A percentile compares a stretch with the other conserved stretches of the same genome.
These are phyloP conservation scores for Petaurus breviceps DNA, from an alignment of 2,113 vertebrate genomes.

Conservation along the genomic window DNA sequence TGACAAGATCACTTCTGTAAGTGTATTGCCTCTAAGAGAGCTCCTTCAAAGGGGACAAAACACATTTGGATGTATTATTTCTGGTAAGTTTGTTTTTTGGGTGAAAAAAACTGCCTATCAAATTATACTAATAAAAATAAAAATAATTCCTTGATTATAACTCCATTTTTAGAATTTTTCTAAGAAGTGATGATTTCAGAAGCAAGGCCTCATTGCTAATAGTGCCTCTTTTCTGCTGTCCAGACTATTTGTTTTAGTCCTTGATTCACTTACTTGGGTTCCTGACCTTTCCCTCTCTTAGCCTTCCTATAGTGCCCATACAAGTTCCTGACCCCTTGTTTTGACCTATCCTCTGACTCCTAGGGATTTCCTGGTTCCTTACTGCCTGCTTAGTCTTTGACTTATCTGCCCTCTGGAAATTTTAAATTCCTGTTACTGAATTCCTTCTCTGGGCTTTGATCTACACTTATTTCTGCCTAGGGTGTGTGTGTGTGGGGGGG, in stretches of 20 bases:
- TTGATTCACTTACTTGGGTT: not conserved
- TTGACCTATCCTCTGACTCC: constrained; percentile 14
- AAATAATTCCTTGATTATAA: not conserved
- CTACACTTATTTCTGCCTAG: not conserved
- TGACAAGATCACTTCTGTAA: not conserved
- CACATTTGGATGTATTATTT: not conserved
- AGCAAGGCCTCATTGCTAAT: not conserved
- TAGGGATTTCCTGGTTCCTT: not conserved
- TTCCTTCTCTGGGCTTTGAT: not conserved
- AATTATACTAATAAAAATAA: not conserved
- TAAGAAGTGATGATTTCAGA: not conserved
- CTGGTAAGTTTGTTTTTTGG: not conserved
- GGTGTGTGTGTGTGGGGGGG: no score
- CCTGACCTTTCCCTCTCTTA: not conserved
- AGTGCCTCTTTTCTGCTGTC: not conserved
- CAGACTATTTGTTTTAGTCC: not conserved
- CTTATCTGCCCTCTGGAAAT: not conserved
- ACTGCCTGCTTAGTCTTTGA: not conserved
- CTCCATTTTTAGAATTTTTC: not conserved
- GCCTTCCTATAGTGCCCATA: not conserved
- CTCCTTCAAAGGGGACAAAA: not conserved
- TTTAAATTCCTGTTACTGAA: not conserved
- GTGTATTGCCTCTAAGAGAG: not conserved
- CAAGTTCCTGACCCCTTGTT: not conserved
- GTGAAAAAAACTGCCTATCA: not conserved